Conservation (phyloP, 1,140 invertebrate species). For the Pemphigus obesinymphae region DNA sequence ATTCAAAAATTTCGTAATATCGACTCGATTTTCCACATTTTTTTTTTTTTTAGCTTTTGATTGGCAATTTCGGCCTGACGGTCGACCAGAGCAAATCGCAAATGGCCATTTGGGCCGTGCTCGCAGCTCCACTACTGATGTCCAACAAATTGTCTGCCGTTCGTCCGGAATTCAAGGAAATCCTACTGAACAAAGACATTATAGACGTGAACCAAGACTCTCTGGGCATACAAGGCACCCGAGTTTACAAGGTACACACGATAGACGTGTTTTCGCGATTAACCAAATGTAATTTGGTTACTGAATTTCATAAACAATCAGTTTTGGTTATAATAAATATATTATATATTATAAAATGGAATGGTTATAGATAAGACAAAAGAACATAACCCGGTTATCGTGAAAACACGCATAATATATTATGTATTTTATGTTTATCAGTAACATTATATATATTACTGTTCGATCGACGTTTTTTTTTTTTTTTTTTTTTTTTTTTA, state of each 20-base stretch:
- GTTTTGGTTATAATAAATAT: no score
- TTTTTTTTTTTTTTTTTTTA: no score
- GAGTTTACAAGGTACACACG: constrained; percentile 53
- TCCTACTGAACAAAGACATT: constrained; percentile 67
- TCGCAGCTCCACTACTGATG: constrained; percentile 84
- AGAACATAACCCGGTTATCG: no score
- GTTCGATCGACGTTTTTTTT: no score
- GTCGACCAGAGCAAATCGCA: constrained; percentile 76
- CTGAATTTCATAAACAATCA: no score
- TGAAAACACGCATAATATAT: no score
- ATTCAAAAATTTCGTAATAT: no score
- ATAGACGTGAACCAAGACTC: constrained; percentile 83
- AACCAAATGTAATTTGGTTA: no score
- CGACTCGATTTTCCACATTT: neutral
- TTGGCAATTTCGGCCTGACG: constrained; percentile 82
- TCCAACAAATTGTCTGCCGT: constrained; percentile 76
- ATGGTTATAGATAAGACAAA: no score
- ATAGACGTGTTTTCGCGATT: neutral
- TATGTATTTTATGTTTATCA: no score
- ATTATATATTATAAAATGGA: no score
- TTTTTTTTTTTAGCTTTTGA: constrained; percentile 60
- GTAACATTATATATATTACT: no score
- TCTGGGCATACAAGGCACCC: constrained; percentile 64
- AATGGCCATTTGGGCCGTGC: constrained; percentile 86
- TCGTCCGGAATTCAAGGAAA: constrained; percentile 64